These are phyloP conservation scores for Tetragnatha montana DNA, from an alignment of 2,888 invertebrate species.

Conservation along the genomic window DNA sequence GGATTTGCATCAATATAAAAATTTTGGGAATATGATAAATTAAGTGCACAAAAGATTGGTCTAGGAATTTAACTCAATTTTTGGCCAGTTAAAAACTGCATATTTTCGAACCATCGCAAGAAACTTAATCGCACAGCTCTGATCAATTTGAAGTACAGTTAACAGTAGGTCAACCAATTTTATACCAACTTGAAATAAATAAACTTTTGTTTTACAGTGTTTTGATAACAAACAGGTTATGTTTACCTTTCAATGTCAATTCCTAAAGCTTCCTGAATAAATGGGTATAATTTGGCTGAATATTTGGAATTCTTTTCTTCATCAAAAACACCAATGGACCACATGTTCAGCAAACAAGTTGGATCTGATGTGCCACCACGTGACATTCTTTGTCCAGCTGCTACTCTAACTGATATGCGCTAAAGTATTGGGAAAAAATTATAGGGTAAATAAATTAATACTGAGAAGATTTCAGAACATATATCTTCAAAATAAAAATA, in stretches of 20 bases:
- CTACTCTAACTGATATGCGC: constrained; percentile 49
- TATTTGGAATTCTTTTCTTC: constrained; percentile 62
- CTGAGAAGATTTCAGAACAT: too few species aligned
- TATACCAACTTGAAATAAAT: neutral
- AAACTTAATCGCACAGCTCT: too few species aligned
- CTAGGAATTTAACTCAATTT: too few species aligned
- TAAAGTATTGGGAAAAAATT: neutral
- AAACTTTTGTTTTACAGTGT: neutral
- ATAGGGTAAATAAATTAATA: too few species aligned
- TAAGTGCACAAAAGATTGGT: too few species aligned
- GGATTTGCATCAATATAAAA: too few species aligned
- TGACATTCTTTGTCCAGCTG: constrained; percentile 57
- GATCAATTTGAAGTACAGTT: too few species aligned
- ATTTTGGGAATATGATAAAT: too few species aligned
- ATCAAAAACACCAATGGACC: constrained; percentile 67
- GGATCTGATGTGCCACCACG: constrained; percentile 59
- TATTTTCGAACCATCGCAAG: too few species aligned
- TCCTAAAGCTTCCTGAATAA: constrained; percentile 56
- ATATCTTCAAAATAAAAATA: too few species aligned
- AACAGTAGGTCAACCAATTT: neutral
- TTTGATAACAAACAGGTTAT: neutral
- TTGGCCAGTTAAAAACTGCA: too few species aligned
- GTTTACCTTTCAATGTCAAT: constrained; percentile 55
- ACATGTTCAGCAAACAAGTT: constrained; percentile 61
- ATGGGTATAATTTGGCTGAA: constrained; percentile 59